Base-by-base conservation (phyloP, 1,140 invertebrate species). In the Akabosia matsudoensis region DNA sequence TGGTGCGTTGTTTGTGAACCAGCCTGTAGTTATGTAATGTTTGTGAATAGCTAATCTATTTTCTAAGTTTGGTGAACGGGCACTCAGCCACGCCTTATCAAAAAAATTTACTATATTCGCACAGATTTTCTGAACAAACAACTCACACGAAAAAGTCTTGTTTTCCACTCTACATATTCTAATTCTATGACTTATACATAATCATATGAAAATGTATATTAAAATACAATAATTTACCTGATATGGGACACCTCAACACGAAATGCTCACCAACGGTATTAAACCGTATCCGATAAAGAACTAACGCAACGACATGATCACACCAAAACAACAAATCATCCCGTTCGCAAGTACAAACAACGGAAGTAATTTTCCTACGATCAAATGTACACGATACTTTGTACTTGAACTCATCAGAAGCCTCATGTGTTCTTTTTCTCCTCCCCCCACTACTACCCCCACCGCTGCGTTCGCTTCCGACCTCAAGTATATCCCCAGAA, bases 271-370 rank as follows among this genome's bases (percentile, higher is more conserved):
- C 70, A 1, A 37, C 2, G 22, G 45, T 22, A 72, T 51, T 82
- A 84, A 86, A 84, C 92, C 91, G 91, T 87, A 93, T 95, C 82
- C 95, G 87, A 85, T 93, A 93, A 37, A 97, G 86, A 76, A 93
- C 93, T 70, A 96, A 87, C 33, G 95, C 94, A 28, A 96, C 94
- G 64, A 96, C 92, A 85, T 97, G 95, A 83, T 93, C 91, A 87
- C 95, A 97, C 94, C 94, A 97, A 85, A 93, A 93, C n/a, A 82
- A 94, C 93, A 83, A 72, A 26, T 72, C 16, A n/a, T 3, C 78
- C 89, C 89, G 74, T 91, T 92, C 92, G 88, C 94, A 96, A 80
- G 91, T 94, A 88, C 94, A 97, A 75, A 90, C 93, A 82, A 94
- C 94, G 4, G 92, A 93, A 10, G 94, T 94, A 83, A 97, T 96